These are phyloP conservation scores for Trididemnum nubilum DNA, from an alignment of 23 tunicate genomes.

Conservation along the genomic window DNA sequence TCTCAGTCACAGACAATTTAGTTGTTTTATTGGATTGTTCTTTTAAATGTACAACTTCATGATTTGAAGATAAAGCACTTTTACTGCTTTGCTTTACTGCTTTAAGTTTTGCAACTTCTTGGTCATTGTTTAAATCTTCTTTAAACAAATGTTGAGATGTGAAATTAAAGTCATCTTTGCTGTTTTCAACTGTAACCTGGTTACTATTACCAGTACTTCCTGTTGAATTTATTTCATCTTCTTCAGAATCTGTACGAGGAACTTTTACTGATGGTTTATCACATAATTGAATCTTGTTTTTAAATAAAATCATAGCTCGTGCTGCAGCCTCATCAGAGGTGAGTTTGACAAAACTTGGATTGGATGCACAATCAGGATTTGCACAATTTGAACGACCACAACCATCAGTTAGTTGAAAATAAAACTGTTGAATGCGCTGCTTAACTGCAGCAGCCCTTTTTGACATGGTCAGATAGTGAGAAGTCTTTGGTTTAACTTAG, in stretches of 20 bases:
- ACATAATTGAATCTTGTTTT: conserved; percentile 56
- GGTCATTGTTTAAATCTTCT: neutral
- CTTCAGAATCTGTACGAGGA: conserved; percentile 12
- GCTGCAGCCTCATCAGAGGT: conserved; percentile 71
- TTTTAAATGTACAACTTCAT: no score
- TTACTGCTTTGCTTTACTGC: neutral
- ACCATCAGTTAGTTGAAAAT: conserved; percentile 60
- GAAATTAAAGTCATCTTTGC: neutral
- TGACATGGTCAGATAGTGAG: conserved; percentile 33
- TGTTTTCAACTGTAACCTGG: neutral
- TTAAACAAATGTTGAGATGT: neutral
- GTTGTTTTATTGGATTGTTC: neutral
- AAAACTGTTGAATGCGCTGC: conserved; percentile 63
- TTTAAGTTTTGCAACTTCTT: neutral
- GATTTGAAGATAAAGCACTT: neutral
- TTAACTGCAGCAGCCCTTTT: conserved; percentile 56
- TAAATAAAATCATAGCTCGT: conserved; percentile 48
- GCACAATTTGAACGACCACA: conserved; percentile 61
- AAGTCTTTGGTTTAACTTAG: no score
- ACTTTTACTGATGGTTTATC: conserved; percentile 34
- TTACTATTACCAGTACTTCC: neutral
- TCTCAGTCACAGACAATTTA: neutral
- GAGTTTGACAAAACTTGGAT: conserved; percentile 43
- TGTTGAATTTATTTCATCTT: neutral
- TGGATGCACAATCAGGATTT: conserved; percentile 84